Evolutionary conservation across 2,888 invertebrate species (phyloP), one percentile per base, ranked within the genome.

Genomic region (Drosophila crucigera): DNA sequence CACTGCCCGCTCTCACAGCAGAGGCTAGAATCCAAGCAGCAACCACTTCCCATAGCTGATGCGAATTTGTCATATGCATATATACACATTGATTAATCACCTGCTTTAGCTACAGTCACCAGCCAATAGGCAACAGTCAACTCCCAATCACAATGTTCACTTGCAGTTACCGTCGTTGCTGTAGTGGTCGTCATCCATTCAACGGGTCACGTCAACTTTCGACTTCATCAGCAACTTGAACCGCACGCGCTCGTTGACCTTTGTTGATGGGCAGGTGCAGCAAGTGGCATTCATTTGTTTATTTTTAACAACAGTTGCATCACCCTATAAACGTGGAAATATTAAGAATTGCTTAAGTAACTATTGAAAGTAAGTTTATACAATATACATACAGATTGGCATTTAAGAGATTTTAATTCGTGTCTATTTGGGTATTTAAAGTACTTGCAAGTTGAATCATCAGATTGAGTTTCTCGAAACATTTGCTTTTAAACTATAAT

Each of bases 231-330:
- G 56, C 56, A 43, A 63, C 55, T 33, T 16, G 53, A 75, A 60
- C 65, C 78, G 84, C 84, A 89, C 90, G 90, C 84, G 90, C 82
- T 78, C 84, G 63, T 25, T 81, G 84, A 84, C 84, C 90, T 84
- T 87, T 89, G 63, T 50, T 22, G 56, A 6, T 53, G 56, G 50
- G 52, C 72, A 70, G 67, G 66, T 69, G 73, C 83, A 71, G 66
- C 70, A 74, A 62, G 63, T 67, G 64, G 79, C 65, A 77, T 63
- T 66, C 77, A 68, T 54, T 49, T 49, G 37, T 50, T 81, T 71
- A 72, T 76, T 76, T 78, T 78, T 68, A 77, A 72, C 78, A 62
- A 22, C 68, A 37, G 56, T 77, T 78, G 82, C 78, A 80, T 76
- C 77, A 78, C 37, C 52, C 14, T 14, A 39, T 49, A 62, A 73